Percentiles rank a stretch among this genome's conserved stretches.
Evolutionary conservation across 1,140 invertebrate species (phyloP).

Genomic region (Delia radicum): DNA sequence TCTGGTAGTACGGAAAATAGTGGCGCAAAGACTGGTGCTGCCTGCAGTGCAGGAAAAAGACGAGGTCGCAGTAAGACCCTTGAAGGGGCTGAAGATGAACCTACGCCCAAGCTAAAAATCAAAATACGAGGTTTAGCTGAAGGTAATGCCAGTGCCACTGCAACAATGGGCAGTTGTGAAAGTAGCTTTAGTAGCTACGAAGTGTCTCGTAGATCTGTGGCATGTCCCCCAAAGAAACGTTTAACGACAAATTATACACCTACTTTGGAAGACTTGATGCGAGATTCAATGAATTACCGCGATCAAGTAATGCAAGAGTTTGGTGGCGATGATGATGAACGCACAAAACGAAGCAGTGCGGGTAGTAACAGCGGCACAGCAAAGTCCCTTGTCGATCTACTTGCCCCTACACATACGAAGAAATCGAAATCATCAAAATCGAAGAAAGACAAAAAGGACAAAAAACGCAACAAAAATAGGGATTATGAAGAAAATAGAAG

Average conservation of each 20-base stretch:
- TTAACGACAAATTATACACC: slow-evolving; percentile 65
- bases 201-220: slow-evolving; percentile 56
- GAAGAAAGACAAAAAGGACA: slow-evolving; percentile 67
- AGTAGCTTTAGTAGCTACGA: slow-evolving; percentile 41
- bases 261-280: slow-evolving; percentile 72
- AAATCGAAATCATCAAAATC: slow-evolving; percentile 54
- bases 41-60: slow-evolving; percentile 48
- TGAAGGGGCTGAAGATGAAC: slow-evolving; percentile 55
- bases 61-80: slow-evolving; percentile 53
- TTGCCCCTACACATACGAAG: slow-evolving; percentile 48
- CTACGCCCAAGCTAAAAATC: slow-evolving; percentile 77
- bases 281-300: slow-evolving; percentile 87
- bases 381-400: slow-evolving; percentile 2
- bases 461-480: slow-evolving; percentile 66
- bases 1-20: slow-evolving; percentile 52
- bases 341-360: slow-evolving; percentile 15
- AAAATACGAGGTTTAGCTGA: slow-evolving; percentile 69
- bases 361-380: slow-evolving; percentile 19
- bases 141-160: slow-evolving; percentile 40
- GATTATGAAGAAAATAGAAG: slow-evolving; percentile 28
- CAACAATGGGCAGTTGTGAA: slow-evolving; percentile 13
- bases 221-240: slow-evolving; percentile 76
- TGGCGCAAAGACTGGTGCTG: slow-evolving; percentile 44
- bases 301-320: slow-evolving; percentile 80
- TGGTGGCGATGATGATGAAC: slow-evolving; percentile 65